Evolutionary conservation across 2,113 vertebrate species (phyloP).

Genomic region (Thinocorus orbignyianus): DNA sequence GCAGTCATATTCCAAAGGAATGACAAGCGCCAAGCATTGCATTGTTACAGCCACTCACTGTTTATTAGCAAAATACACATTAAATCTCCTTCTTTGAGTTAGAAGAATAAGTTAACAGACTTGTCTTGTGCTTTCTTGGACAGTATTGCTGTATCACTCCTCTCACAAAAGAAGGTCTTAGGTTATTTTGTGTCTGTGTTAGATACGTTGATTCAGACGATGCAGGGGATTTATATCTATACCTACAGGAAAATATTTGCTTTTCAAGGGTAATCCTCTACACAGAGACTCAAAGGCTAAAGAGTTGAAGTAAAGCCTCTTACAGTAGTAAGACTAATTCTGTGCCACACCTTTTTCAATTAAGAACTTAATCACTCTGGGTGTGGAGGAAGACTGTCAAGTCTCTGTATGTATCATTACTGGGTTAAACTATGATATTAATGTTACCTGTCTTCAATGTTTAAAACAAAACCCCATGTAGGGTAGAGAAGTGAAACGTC

Average conservation of each 20-base stretch:
- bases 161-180: background rate
- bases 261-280: background rate
- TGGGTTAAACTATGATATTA: background rate
- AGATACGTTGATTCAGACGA: background rate
- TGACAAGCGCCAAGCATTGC: background rate
- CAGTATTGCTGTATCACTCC: background rate
- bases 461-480: background rate
- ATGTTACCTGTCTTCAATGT: background rate
- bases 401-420: background rate
- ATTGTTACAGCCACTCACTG: background rate
- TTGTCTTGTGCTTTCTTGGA: background rate
- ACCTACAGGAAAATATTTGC: constrained; percentile 20
- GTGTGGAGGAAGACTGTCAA: background rate
- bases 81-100: background rate
- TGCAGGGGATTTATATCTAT: background rate
- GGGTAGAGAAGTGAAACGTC: background rate
- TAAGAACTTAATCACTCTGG: constrained; percentile 3
- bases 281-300: background rate
- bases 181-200: background rate
- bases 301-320: constrained; percentile 15
- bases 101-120: background rate
- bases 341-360: background rate
- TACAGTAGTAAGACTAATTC: constrained; percentile 25
- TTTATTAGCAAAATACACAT: background rate
- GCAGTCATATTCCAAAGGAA: background rate